Conservation (phyloP, 2,888 invertebrate genomes). For the Agapostemon virescens region DNA sequence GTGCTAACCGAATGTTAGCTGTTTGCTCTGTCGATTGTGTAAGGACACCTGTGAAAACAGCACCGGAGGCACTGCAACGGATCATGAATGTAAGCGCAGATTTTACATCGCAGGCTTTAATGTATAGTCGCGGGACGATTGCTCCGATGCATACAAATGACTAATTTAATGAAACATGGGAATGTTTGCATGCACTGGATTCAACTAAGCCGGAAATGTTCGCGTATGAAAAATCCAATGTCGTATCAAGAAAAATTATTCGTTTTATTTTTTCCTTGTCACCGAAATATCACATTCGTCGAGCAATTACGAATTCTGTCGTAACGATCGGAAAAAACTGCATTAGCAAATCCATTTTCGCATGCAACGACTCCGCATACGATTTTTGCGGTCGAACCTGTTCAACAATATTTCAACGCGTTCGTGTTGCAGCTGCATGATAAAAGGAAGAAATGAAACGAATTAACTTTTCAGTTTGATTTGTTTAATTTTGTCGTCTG, state of each 20-base stretch:
- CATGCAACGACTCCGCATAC: neutral
- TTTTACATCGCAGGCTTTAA: slow-evolving; percentile 30
- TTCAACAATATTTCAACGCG: neutral
- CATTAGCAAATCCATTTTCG: neutral
- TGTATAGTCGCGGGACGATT: neutral
- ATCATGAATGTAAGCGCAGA: slow-evolving; percentile 68
- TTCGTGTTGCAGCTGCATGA: neutral
- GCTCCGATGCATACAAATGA: slow-evolving; percentile 1
- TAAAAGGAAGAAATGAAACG: neutral
- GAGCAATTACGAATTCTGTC: neutral
- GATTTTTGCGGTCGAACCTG: neutral
- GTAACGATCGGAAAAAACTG: neutral
- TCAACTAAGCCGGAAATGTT: neutral
- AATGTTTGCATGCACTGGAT: neutral
- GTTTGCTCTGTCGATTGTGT: slow-evolving; percentile 32
- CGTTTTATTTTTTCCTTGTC: neutral
- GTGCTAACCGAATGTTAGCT: slow-evolving; percentile 18
- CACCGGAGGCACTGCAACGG: slow-evolving; percentile 43
- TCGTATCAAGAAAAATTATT: neutral
- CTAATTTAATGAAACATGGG: slow-evolving; percentile 6
- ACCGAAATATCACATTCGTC: neutral
- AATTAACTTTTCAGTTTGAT: neutral
- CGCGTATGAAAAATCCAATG: neutral
- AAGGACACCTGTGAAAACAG: slow-evolving; percentile 46
- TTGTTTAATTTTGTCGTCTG: neutral